A percentile compares a stretch with the other conserved stretches of the same genome.
These are phyloP conservation scores for Nothocercus nigrocapillus DNA, from an alignment of 2,113 vertebrate species.

Conservation along the genomic window DNA sequence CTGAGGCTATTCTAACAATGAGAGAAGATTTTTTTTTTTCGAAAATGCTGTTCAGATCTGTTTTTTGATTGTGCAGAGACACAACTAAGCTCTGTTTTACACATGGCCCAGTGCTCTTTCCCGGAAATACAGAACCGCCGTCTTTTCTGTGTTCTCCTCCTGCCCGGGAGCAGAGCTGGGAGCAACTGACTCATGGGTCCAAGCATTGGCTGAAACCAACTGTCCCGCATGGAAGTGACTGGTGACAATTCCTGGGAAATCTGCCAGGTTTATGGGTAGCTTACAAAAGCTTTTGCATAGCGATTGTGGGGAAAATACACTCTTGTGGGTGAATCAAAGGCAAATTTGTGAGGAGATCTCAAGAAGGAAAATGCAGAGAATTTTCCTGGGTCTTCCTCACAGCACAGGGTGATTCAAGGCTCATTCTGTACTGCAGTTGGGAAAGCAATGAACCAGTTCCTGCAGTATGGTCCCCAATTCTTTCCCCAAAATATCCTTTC, in stretches of 20 bases:
- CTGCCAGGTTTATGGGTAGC: not conserved
- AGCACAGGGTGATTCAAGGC: not conserved
- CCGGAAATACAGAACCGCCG: not conserved
- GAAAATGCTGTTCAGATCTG: not conserved
- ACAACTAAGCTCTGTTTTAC: not conserved
- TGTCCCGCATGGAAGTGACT: not conserved
- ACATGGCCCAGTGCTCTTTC: not conserved
- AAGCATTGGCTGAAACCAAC: not conserved
- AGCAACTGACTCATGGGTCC: not conserved
- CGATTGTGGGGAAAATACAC: not conserved
- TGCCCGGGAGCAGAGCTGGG: not conserved
- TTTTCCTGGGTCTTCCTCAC: not conserved
- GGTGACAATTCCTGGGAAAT: not conserved
- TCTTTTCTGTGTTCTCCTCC: fast-evolving
- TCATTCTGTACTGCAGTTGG: not conserved
- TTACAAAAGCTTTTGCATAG: not conserved
- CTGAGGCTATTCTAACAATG: not conserved
- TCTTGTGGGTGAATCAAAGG: not conserved
- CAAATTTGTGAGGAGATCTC: not conserved
- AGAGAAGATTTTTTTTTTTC: not conserved
- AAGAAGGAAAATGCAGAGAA: not conserved
- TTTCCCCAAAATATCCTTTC: not conserved
- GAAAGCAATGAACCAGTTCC: not conserved
- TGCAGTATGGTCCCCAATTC: not conserved
- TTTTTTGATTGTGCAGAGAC: not conserved